Percentiles rank a stretch among this genome's conserved stretches.
Evolutionary conservation across 2,888 invertebrate genomes (phyloP).

Genomic region (Saturnia japonica): DNA sequence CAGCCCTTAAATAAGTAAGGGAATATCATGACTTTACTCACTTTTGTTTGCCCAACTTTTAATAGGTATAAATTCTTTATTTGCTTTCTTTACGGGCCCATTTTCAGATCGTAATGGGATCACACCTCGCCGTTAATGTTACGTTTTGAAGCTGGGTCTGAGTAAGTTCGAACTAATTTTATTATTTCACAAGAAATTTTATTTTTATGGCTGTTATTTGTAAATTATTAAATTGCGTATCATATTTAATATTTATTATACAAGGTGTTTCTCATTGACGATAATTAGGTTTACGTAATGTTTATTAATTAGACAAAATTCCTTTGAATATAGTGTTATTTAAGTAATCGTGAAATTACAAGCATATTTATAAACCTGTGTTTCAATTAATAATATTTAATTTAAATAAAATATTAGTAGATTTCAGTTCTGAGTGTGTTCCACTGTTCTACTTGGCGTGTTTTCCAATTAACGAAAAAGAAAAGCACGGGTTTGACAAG

Average conservation of each 20-base stretch:
- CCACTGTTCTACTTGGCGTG: neutral
- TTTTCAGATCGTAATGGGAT: constrained; percentile 22
- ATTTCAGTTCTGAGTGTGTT: neutral
- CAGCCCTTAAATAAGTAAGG: constrained; percentile 35
- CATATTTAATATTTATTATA: neutral
- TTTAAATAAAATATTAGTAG: neutral
- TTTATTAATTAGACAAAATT: neutral
- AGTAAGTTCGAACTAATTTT: constrained; percentile 13
- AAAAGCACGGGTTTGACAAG: neutral
- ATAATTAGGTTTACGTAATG: neutral
- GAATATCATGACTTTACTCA: constrained; percentile 38
- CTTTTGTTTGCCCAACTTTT: constrained; percentile 40
- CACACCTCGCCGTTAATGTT: constrained; percentile 20
- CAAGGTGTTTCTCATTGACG: too few species aligned
- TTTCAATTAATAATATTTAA: neutral
- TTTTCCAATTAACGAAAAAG: constrained; percentile 1
- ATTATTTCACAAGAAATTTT: constrained; percentile 18
- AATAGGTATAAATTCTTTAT: constrained; percentile 28
- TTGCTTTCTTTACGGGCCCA: constrained; percentile 20
- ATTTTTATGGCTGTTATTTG: constrained; percentile 3
- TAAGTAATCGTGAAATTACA: neutral
- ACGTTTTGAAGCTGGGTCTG: constrained; percentile 14
- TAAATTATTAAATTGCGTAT: neutral
- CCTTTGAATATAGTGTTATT: neutral
- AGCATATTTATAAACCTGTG: neutral